Evolutionary conservation across 2,888 invertebrate species (phyloP), one percentile per base, ranked within the genome.

Genomic region (Acanthococcus lagerstroemiae): DNA sequence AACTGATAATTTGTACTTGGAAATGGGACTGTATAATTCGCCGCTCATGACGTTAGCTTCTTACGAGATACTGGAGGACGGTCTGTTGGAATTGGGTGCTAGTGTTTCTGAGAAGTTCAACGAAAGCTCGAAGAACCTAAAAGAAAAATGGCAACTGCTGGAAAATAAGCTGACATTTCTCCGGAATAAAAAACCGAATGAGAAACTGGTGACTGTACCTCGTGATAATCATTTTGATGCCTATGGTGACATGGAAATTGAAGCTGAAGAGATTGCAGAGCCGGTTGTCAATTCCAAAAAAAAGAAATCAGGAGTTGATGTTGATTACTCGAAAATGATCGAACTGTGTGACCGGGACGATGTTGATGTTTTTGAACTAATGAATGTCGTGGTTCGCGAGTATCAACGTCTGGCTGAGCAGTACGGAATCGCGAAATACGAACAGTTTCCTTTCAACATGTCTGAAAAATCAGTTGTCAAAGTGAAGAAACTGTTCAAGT

Each of bases 81-180:
- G 80, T 9, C 73, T 82, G 4, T 80, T 80, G 75, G 81, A 79
- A 55, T 73, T 81, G 7, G 76, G 80, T 55, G 72, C 76, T 1
- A 77, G 78, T 24, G 77, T 82, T n/a, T 77, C 81, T 0, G 81
- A 78, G 66, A 82, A 80, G 74, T 73, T 82, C 5, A 79, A 73
- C 70, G 77, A 77, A 6, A 79, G 81, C 69, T 82, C 80, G 69
- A 81, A 79, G 71, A 78, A 77, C 27, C 73, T 82, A 26, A 81
- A 78, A 74, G 80, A 82, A 70, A 82, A 80, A 73, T 81, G 81
- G 80, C 80, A 78, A 22, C 78, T 76, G 63, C 77, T 80, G 54
- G 81, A 80, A 74, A 80, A 71, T 66, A 74, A 73, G 69, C 70
- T 72, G 61, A 73, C 73, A 45, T 56, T 22, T 21, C 48, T 65